These are phyloP conservation scores for Anguilla obscura DNA, from an alignment of 2,797 vertebrate genomes.

Conservation along the genomic window DNA sequence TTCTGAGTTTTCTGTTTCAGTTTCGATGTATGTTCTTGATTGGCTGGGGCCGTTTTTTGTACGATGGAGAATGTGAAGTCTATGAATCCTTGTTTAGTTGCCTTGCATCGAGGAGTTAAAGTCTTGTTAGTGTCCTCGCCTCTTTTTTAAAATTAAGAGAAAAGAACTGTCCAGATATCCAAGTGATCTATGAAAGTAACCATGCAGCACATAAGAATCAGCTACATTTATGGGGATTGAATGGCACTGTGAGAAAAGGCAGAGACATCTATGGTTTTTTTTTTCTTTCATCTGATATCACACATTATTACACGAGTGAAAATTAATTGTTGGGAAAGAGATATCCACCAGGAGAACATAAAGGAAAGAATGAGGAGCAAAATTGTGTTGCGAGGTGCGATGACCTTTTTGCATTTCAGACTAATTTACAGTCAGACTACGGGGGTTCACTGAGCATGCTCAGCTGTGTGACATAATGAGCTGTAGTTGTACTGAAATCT, in stretches of 20 bases:
- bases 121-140: background rate
- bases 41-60: no score
- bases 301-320: constrained; percentile 7
- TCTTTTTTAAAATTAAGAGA: background rate
- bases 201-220: background rate
- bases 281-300: background rate
- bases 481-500: background rate
- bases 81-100: background rate
- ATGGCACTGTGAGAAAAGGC: background rate
- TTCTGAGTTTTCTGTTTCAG: no score
- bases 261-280: background rate
- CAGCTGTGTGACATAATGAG: background rate
- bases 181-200: background rate
- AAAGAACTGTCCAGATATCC: constrained; percentile 9
- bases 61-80: background rate
- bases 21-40: no score
- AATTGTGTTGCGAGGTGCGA: background rate
- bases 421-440: constrained; percentile 11
- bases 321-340: background rate
- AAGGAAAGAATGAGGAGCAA: background rate
- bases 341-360: background rate
- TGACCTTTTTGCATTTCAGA: constrained; percentile 18
- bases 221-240: background rate
- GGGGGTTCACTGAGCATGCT: background rate
- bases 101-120: background rate